Evolutionary conservation across 2,797 vertebrate genomes (phyloP).

Genomic region (Psittacula derbiana): DNA sequence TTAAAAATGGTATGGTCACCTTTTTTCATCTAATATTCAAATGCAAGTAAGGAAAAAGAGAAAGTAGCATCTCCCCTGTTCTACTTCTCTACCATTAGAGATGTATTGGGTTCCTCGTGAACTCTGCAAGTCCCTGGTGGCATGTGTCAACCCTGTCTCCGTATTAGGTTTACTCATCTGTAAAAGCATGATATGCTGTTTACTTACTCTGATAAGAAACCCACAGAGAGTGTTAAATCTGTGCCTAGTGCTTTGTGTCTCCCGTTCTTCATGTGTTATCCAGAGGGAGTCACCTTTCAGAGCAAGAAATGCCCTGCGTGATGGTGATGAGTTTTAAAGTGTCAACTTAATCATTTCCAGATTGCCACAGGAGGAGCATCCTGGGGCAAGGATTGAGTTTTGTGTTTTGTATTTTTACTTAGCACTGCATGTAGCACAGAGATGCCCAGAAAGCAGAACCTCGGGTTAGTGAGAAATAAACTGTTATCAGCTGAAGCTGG

Average conservation of each 20-base stretch:
- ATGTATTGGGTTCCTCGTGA: accelerated
- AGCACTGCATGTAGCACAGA: neutral
- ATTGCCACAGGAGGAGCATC: neutral
- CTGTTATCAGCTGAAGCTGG: neutral
- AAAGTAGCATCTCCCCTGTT: neutral
- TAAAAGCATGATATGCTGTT: neutral
- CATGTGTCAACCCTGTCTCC: neutral
- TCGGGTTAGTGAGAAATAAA: neutral
- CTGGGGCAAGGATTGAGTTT: neutral
- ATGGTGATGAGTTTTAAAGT: neutral
- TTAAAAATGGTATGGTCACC: neutral
- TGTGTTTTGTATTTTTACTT: neutral
- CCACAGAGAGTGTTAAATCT: neutral
- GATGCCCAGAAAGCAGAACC: neutral
- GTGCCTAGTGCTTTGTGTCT: neutral
- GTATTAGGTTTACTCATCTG: neutral
- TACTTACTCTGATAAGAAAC: neutral
- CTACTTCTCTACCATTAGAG: neutral
- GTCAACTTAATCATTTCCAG: neutral
- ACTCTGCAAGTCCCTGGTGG: neutral
- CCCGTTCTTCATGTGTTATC: neutral
- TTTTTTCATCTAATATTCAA: neutral
- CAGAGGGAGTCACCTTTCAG: neutral
- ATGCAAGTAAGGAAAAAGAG: neutral
- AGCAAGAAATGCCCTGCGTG: neutral